These are phyloP conservation scores for Drosophila pandora DNA, from an alignment of 1,140 invertebrate genomes.

Conservation along the genomic window DNA sequence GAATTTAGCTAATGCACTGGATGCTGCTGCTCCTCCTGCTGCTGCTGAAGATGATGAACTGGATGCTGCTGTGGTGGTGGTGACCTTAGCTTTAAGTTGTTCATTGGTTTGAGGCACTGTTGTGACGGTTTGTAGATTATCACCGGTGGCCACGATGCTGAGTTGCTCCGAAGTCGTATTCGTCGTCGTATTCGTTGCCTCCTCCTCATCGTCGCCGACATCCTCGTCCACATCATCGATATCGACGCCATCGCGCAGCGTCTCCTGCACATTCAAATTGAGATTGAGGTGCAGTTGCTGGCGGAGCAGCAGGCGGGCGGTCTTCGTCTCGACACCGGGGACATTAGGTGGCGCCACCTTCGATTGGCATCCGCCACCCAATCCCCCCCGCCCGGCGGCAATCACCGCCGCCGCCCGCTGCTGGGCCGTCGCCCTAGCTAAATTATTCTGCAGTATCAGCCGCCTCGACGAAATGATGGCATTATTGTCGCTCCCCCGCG, in stretches of 20 bases:
- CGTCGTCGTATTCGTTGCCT: conserved; percentile 21
- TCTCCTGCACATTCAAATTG: conserved; percentile 74
- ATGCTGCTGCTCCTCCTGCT: conserved; percentile 36
- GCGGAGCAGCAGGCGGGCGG: conserved; percentile 69
- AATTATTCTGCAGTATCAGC: conserved; percentile 84
- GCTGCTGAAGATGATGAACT: conserved; percentile 19
- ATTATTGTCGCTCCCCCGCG: conserved; percentile 84
- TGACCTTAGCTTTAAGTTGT: conserved; percentile 79
- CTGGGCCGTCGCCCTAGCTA: conserved; percentile 79
- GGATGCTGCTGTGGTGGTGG: conserved; percentile 58
- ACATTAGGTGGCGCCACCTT: conserved; percentile 52
- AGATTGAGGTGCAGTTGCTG: conserved; percentile 81
- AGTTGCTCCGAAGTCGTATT: conserved; percentile 1
- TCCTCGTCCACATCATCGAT: conserved; percentile 83
- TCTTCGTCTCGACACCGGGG: conserved; percentile 52
- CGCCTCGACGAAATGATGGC: conserved; percentile 84
- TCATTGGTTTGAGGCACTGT: conserved; percentile 83
- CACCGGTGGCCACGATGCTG: conserved; percentile 41
- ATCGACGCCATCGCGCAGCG: conserved; percentile 76
- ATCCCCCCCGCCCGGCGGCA: conserved; percentile 60
- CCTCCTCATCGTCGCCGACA: conserved; percentile 43
- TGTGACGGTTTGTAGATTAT: conserved; percentile 83
- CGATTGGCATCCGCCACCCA: conserved; percentile 34
- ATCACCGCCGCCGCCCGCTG: conserved; percentile 74
- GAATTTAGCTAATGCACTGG: conserved; percentile 83